Percentiles rank a stretch among this genome's conserved stretches.
Conservation (phyloP, 2,888 invertebrate species). For the Atherix ibis region DNA sequence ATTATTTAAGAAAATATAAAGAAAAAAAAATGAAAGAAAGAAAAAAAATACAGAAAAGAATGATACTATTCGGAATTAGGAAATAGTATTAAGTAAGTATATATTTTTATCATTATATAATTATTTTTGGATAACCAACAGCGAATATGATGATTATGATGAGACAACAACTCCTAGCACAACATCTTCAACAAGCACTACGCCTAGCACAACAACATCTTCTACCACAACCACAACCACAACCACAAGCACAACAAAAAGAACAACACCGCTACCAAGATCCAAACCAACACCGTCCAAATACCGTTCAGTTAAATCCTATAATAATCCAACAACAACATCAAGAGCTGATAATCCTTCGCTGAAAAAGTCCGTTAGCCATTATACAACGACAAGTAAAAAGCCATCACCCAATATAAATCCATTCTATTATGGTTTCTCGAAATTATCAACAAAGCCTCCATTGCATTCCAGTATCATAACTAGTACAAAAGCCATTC, state of each 20-base stretch:
- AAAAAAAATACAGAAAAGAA: no score
- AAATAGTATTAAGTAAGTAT: no score
- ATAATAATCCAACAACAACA: no score
- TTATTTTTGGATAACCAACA: slow-evolving; percentile 16
- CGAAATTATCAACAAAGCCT: slow-evolving; percentile 7
- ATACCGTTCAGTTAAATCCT: no score
- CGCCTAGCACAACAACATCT: slow-evolving; percentile 1
- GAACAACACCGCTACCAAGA: slow-evolving; percentile 10
- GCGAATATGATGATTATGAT: slow-evolving; percentile 12
- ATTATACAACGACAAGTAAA: slow-evolving; percentile 9
- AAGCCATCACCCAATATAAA: slow-evolving; percentile 12
- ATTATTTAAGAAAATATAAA: slow-evolving; percentile 2
- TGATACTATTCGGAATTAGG: no score
- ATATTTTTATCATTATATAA: no score
- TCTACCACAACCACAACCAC: slow-evolving; percentile 23
- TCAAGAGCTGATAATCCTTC: no score
- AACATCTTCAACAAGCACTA: slow-evolving; percentile 2
- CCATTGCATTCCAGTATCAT: slow-evolving; percentile 1
- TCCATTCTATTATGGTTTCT: slow-evolving; percentile 10
- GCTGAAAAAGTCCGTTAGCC: no score
- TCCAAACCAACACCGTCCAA: no score
- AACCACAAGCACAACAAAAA: slow-evolving; percentile 15
- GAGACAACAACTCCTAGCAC: slow-evolving; percentile 5
- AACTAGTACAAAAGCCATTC: slow-evolving; percentile 12
- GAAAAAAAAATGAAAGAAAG: no score